Evolutionary conservation across 2,113 vertebrate species (phyloP).

Genomic region (Euleptes europaea): DNA sequence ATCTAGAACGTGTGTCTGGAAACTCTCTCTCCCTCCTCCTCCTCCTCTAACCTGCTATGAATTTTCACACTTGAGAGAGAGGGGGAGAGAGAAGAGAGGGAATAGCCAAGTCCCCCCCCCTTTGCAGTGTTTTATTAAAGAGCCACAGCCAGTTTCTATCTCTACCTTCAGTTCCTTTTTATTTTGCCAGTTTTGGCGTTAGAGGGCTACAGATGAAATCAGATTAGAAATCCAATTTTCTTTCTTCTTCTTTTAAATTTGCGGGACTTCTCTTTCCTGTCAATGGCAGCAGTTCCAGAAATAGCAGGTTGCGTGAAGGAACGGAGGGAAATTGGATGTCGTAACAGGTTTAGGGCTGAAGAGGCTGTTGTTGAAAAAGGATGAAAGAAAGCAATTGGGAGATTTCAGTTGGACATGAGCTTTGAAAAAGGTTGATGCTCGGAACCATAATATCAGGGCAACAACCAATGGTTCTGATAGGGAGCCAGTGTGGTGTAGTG

Average conservation of each 20-base stretch:
- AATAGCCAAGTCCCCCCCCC: conserved; percentile 5
- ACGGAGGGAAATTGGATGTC: conserved; percentile 22
- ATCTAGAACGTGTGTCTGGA: background rate
- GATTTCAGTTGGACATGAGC: background rate
- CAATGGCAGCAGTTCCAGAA: background rate
- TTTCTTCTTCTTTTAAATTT: background rate
- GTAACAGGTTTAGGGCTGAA: background rate
- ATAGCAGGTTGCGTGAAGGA: background rate
- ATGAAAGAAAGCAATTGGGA: background rate
- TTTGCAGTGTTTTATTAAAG: conserved; percentile 12
- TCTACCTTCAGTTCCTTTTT: background rate
- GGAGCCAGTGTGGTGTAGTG: no score
- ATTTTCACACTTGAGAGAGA: background rate
- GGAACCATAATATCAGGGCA: background rate
- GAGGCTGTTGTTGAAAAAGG: background rate
- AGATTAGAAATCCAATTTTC: background rate
- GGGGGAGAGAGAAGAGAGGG: background rate
- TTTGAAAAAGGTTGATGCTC: background rate
- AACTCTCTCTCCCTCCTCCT: background rate
- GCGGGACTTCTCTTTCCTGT: background rate
- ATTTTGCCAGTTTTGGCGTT: background rate
- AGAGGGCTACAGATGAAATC: background rate
- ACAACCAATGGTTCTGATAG: background rate
- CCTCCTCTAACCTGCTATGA: background rate
- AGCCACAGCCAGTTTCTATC: background rate